Percentiles rank a stretch among this genome's conserved stretches.
Conservation (phyloP, 2,113 vertebrate species). For the Emydocephalus ijimae region DNA sequence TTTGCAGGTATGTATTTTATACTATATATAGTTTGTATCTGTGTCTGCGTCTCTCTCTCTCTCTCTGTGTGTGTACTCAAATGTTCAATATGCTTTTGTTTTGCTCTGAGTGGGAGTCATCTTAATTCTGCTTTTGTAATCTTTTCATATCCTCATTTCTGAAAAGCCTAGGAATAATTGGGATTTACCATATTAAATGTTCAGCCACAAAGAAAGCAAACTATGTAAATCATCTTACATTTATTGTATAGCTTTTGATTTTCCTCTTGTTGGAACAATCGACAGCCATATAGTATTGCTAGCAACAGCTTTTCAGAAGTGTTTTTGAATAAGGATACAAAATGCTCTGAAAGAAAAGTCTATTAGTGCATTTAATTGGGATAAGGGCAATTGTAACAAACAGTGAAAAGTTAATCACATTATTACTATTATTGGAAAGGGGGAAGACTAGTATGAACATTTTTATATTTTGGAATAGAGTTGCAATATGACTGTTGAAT, state of each 20-base stretch:
- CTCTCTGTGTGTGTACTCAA: neutral
- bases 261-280: neutral
- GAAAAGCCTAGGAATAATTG: neutral
- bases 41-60: too few species aligned
- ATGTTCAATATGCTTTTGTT: neutral
- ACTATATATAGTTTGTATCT: neutral
- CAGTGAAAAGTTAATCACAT: neutral
- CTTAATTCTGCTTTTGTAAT: neutral
- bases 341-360: neutral
- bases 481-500: neutral
- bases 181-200: conserved; percentile 1
- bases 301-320: neutral
- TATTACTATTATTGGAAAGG: neutral
- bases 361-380: neutral
- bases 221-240: neutral
- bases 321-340: neutral
- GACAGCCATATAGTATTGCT: neutral
- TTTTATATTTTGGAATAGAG: neutral
- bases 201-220: neutral
- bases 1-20: neutral
- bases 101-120: neutral
- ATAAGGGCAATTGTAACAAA: neutral
- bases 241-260: neutral
- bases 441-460: neutral
- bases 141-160: neutral